Percentiles rank a stretch among this genome's conserved stretches.
Conservation (phyloP, 2,888 invertebrate species). For the Thecophora atra region DNA sequence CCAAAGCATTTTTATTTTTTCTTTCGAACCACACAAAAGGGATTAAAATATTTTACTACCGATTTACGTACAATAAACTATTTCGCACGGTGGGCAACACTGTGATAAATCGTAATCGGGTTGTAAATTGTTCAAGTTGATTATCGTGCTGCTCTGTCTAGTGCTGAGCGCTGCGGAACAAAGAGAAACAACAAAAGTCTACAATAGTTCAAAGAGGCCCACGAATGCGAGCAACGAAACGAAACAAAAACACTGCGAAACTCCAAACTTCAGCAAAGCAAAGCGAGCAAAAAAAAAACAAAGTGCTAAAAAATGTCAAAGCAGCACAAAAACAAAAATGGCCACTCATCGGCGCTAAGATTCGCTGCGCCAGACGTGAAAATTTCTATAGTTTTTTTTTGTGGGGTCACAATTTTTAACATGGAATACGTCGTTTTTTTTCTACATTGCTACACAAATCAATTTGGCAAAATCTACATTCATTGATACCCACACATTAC, state of each 20-base stretch:
- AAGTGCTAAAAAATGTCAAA: slow-evolving; percentile 48
- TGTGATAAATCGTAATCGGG: slow-evolving; percentile 22
- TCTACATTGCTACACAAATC: no score
- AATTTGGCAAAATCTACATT: no score
- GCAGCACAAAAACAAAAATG: slow-evolving; percentile 56
- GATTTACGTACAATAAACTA: not conserved
- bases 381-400: slow-evolving; percentile 16
- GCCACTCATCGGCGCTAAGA: slow-evolving; percentile 46
- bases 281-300: slow-evolving; percentile 40
- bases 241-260: slow-evolving; percentile 31
- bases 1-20: slow-evolving; percentile 34
- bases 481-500: no score
- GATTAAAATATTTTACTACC: slow-evolving; percentile 25
- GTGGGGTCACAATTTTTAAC: not conserved
- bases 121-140: slow-evolving; percentile 2
- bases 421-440: not conserved
- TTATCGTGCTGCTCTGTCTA: not conserved
- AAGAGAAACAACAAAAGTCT: slow-evolving; percentile 15
- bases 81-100: slow-evolving; percentile 40
- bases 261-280: slow-evolving; percentile 23
- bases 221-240: slow-evolving; percentile 16
- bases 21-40: slow-evolving; percentile 36
- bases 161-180: not conserved
- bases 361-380: slow-evolving; percentile 16
- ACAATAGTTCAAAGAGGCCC: slow-evolving; percentile 17